A percentile compares a stretch with the other conserved stretches of the same genome.
Evolutionary conservation across 2,797 vertebrate genomes (phyloP).

Genomic region (Chelmon rostratus): DNA sequence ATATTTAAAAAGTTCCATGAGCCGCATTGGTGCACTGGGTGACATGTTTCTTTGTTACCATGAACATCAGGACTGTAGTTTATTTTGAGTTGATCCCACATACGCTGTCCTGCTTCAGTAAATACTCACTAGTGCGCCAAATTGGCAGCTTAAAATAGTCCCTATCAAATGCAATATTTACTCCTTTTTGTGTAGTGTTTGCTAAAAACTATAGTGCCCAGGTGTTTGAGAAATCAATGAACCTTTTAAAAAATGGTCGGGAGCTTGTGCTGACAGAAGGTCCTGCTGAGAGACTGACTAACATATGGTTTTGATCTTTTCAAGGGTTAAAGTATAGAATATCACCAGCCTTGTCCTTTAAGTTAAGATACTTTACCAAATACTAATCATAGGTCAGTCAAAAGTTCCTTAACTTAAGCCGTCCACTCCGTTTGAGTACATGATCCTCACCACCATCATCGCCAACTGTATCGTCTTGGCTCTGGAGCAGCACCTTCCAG

Average conservation of each 20-base stretch:
- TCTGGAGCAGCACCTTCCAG: conserved; percentile 97
- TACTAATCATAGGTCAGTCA: not conserved
- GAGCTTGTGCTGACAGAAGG: not conserved
- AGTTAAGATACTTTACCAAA: not conserved
- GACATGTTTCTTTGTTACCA: not conserved
- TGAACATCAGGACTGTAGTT: not conserved
- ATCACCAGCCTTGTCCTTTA: not conserved
- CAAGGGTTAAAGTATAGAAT: not conserved
- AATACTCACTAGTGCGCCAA: not conserved
- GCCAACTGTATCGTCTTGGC: conserved; percentile 98
- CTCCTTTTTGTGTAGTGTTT: not conserved
- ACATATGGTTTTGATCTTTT: not conserved
- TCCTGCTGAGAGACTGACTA: not conserved
- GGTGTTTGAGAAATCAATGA: not conserved
- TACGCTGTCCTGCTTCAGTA: not conserved
- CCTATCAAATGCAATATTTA: not conserved
- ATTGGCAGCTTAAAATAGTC: not conserved
- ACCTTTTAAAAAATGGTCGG: not conserved
- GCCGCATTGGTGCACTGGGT: not conserved
- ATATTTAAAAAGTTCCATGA: not conserved
- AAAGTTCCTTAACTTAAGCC: conserved; percentile 87
- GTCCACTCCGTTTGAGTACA: conserved; percentile 97
- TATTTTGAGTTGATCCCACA: conserved; percentile 10
- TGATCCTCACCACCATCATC: conserved; percentile 98
- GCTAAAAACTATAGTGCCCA: not conserved